Evolutionary conservation across 2,888 invertebrate species (phyloP).

Genomic region (Lamproptera curius): DNA sequence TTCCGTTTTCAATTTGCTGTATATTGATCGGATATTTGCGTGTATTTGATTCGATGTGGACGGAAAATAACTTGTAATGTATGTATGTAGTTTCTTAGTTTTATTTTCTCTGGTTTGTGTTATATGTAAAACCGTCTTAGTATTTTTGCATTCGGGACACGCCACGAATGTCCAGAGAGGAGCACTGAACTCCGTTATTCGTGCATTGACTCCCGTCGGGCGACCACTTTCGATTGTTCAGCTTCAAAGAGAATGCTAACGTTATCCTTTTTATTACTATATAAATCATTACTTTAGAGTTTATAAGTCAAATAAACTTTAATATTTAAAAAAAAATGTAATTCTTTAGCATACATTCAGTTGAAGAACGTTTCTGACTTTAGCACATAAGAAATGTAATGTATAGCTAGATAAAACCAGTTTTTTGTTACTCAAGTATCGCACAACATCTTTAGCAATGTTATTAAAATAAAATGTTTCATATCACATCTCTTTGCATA

Average conservation of each 20-base stretch:
- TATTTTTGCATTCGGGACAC: constrained; percentile 57
- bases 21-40: not conserved
- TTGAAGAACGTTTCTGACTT: too few species aligned
- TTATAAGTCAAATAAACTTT: not conserved
- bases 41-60: not conserved
- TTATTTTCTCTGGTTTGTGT: too few species aligned
- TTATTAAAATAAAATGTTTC: not conserved
- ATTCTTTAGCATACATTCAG: too few species aligned
- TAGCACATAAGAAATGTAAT: too few species aligned
- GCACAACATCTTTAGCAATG: too few species aligned
- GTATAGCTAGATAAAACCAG: too few species aligned
- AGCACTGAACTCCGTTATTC: constrained; percentile 56
- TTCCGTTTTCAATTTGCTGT: not conserved
- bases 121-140: too few species aligned
- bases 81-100: too few species aligned
- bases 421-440: too few species aligned
- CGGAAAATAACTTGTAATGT: too few species aligned
- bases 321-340: not conserved
- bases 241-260: not conserved
- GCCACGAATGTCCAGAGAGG: constrained; percentile 49
- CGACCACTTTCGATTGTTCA: constrained; percentile 28
- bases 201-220: constrained; percentile 56
- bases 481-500: not conserved
- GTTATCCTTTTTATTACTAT: not conserved
- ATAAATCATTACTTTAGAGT: too few species aligned